Conservation (phyloP, 2,797 vertebrate species). For the Chloroceryle amazona region DNA sequence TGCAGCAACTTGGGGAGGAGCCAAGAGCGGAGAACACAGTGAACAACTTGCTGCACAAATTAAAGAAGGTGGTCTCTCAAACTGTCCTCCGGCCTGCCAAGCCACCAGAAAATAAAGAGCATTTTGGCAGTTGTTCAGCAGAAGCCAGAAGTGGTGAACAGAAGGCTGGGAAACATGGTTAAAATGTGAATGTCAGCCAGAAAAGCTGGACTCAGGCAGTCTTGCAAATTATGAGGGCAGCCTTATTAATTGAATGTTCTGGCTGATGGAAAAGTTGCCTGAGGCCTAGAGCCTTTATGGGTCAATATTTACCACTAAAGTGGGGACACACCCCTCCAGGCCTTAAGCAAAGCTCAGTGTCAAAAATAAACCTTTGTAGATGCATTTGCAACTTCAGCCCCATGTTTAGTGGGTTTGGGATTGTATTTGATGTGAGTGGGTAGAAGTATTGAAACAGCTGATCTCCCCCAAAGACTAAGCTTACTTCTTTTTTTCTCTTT, state of each 20-base stretch:
- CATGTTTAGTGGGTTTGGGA: background rate
- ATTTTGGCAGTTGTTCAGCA: background rate
- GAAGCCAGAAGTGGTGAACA: slow-evolving; percentile 50
- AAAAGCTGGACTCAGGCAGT: background rate
- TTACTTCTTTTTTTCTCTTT: background rate
- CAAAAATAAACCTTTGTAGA: background rate
- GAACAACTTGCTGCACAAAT: background rate
- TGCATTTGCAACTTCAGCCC: background rate
- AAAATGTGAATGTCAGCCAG: slow-evolving; percentile 48
- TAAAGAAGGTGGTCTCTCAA: slow-evolving; percentile 14
- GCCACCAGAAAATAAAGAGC: slow-evolving; percentile 39
- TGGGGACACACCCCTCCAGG: background rate
- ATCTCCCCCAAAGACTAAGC: background rate
- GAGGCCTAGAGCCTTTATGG: background rate
- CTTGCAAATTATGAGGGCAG: slow-evolving; percentile 37
- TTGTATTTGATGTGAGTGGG: background rate
- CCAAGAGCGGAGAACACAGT: slow-evolving; percentile 27
- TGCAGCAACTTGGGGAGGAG: background rate
- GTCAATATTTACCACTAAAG: background rate
- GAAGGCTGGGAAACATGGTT: slow-evolving; percentile 37
- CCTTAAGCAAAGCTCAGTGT: background rate
- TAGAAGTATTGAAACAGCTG: background rate
- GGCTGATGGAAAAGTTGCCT: slow-evolving; percentile 18
- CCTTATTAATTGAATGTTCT: slow-evolving; percentile 43
- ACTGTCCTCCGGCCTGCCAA: slow-evolving; percentile 1